phyloP scores from a whole-genome alignment of 2,797 vertebrate genomes.

The Rhinella marina region DNA sequence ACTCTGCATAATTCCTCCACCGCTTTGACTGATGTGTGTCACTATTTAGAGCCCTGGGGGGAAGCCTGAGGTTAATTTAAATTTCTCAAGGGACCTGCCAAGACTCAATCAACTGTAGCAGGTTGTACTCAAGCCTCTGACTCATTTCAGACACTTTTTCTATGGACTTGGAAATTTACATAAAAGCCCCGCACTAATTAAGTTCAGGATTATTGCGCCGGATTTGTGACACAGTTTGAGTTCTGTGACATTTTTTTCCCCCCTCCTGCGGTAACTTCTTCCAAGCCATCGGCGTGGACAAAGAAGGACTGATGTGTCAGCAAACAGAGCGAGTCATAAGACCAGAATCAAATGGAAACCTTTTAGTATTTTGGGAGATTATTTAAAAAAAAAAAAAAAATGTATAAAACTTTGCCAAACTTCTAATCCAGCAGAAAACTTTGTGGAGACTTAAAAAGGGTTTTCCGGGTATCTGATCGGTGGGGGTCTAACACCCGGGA shows the following conservation, averaged over 20 bases:
- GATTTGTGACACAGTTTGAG: slow-evolving; percentile 26
- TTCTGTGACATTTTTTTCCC: slow-evolving; percentile 33
- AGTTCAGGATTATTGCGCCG: slow-evolving; percentile 36
- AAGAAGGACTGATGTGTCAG: neutral
- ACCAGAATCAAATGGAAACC: neutral
- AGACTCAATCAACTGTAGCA: slow-evolving; percentile 50
- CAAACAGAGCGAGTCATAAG: neutral
- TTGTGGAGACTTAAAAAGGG: too few relatives aligned
- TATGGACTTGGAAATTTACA: slow-evolving; percentile 41
- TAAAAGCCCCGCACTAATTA: slow-evolving; percentile 47
- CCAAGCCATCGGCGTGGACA: neutral
- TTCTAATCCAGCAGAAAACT: neutral
- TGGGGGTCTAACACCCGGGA: too few relatives aligned
- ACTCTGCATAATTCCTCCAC: slow-evolving; percentile 19
- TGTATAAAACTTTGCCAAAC: slow-evolving; percentile 1
- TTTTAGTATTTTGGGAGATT: neutral
- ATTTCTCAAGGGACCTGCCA: slow-evolving; percentile 55
- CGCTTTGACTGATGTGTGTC: slow-evolving; percentile 57
- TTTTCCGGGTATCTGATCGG: too few relatives aligned
- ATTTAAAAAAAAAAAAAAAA: neutral
- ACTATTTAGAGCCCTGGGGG: slow-evolving; percentile 47
- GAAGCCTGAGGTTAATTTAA: slow-evolving; percentile 54
- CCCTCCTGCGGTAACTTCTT: neutral
- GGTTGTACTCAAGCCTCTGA: slow-evolving; percentile 49
- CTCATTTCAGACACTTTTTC: slow-evolving; percentile 39